These are phyloP conservation scores for Macrophya alboannulata DNA, from an alignment of 2,888 invertebrate species.

Conservation along the genomic window DNA sequence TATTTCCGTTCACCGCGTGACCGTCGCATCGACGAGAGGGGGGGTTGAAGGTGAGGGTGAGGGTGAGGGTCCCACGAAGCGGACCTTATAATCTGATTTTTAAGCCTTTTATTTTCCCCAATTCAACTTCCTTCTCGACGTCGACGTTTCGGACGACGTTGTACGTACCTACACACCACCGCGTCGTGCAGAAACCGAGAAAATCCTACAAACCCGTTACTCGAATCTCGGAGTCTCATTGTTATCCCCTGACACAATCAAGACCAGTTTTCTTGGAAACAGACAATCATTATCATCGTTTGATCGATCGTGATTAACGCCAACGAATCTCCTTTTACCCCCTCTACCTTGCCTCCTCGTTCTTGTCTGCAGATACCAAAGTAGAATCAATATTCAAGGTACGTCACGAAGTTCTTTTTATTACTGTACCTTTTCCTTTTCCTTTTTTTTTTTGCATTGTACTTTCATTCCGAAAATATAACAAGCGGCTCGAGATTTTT, in stretches of 20 bases:
- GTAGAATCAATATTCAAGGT: slow-evolving; percentile 23
- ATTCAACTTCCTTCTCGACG: slow-evolving; percentile 47
- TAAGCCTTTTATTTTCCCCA: slow-evolving; percentile 69
- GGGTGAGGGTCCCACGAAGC: slow-evolving; percentile 50
- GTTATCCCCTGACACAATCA: background rate
- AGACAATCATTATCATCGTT: slow-evolving; percentile 21
- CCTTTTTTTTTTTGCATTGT: background rate
- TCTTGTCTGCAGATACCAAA: background rate
- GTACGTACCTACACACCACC: background rate
- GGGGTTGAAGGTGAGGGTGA: no score
- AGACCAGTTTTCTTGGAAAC: slow-evolving; percentile 4
- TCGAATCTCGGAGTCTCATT: background rate
- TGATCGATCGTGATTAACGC: slow-evolving; percentile 37
- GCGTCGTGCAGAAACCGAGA: background rate
- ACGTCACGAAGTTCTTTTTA: slow-evolving; percentile 2
- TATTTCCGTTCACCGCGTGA: slow-evolving; percentile 72
- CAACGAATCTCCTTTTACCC: background rate
- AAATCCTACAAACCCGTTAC: background rate
- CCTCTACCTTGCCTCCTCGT: background rate
- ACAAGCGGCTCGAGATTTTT: background rate
- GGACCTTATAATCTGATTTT: slow-evolving; percentile 72
- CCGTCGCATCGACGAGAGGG: slow-evolving; percentile 11
- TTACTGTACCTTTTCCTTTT: background rate
- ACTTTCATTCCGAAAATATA: slow-evolving; percentile 16
- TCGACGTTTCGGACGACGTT: slow-evolving; percentile 34